Evolutionary conservation across 2,888 invertebrate genomes (phyloP).

Genomic region (Apantesis nais): DNA sequence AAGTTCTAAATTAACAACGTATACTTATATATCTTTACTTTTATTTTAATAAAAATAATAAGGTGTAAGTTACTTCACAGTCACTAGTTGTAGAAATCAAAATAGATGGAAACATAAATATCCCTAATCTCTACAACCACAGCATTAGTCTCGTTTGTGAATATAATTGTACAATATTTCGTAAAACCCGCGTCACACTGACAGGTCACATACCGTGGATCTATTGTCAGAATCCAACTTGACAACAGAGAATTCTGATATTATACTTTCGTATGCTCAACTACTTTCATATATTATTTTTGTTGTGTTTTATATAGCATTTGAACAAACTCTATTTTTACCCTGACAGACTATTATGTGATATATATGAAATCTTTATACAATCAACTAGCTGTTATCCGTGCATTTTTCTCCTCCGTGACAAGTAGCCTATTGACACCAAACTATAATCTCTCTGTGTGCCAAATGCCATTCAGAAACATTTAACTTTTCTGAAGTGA

Average conservation of each 20-base stretch:
- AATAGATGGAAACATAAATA: not conserved
- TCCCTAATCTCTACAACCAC: not conserved
- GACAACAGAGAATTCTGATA: conserved; percentile 28
- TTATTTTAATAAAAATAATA: no score
- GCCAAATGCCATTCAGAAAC: not conserved
- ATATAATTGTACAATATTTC: conserved; percentile 26
- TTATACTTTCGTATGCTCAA: conserved; percentile 11
- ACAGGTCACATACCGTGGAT: conserved; percentile 36
- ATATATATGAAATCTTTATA: no score
- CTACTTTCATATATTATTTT: not conserved
- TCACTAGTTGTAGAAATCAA: not conserved
- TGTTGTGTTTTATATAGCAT: not conserved
- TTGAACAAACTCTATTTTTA: not conserved
- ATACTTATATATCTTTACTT: no score
- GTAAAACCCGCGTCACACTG: conserved; percentile 39
- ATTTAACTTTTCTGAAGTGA: not conserved
- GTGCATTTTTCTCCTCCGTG: not conserved
- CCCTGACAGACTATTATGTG: not conserved
- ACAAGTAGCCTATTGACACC: not conserved
- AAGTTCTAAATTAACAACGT: no score
- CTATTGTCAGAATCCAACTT: conserved; percentile 23
- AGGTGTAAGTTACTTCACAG: no score
- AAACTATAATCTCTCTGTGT: not conserved
- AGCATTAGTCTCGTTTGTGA: conserved; percentile 7
- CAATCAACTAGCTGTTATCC: no score